These are phyloP conservation scores for Myiozetetes cayanensis DNA, from an alignment of 2,113 vertebrate genomes.

Conservation along the genomic window DNA sequence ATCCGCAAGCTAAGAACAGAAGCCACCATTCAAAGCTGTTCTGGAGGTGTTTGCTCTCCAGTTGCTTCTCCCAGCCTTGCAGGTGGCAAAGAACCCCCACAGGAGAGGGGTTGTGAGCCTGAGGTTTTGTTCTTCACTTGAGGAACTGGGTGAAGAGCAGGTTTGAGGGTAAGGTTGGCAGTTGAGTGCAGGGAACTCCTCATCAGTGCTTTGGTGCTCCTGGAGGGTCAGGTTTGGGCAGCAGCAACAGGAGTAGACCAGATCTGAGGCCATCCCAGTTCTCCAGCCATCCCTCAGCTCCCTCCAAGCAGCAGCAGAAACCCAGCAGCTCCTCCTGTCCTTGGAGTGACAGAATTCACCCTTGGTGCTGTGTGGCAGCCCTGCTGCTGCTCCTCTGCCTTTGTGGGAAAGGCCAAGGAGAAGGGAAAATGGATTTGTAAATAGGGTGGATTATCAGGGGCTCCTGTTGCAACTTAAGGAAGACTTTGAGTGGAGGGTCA, in stretches of 20 bases:
- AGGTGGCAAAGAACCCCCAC: neutral
- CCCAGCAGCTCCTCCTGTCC: neutral
- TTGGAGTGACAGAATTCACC: neutral
- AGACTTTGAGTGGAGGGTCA: neutral
- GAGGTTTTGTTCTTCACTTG: neutral
- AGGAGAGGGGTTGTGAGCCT: neutral
- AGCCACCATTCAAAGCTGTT: neutral
- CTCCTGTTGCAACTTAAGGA: neutral
- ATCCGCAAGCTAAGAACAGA: neutral
- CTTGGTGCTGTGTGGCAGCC: neutral
- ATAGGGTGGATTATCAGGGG: neutral
- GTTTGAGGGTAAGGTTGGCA: fast-evolving
- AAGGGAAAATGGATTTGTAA: neutral
- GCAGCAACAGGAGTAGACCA: neutral
- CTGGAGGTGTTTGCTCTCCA: neutral
- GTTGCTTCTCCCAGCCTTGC: neutral
- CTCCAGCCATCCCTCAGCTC: neutral
- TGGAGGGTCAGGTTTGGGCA: neutral
- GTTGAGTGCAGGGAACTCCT: neutral
- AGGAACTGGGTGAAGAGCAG: neutral
- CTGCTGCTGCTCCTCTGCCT: neutral
- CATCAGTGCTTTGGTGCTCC: too few relatives aligned
- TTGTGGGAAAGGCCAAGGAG: neutral
- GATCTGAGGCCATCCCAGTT: neutral
- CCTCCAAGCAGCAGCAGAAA: neutral